phyloP scores from a whole-genome alignment of 1,140 invertebrate genomes.

The Tetramorium alpestre region DNA sequence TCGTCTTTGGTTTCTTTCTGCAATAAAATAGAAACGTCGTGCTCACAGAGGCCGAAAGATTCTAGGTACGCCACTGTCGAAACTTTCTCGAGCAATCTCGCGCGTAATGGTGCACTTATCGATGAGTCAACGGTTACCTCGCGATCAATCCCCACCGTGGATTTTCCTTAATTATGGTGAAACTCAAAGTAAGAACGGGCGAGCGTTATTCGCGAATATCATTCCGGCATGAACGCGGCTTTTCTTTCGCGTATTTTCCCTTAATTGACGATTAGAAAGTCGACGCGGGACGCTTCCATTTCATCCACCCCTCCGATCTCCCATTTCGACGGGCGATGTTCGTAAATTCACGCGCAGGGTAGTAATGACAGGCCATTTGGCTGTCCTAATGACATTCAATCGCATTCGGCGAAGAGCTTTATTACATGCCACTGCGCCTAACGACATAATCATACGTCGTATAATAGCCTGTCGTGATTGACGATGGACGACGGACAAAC shows the following conservation, averaged over 20 bases:
- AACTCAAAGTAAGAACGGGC: slow-evolving; percentile 13
- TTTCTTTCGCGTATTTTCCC: slow-evolving; percentile 27
- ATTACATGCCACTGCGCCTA: slow-evolving; percentile 45
- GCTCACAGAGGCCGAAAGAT: not conserved
- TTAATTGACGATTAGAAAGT: slow-evolving; percentile 36
- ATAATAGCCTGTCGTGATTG: slow-evolving; percentile 27
- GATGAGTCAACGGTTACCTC: slow-evolving; percentile 1
- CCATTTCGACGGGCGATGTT: not conserved
- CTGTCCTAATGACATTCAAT: slow-evolving; percentile 43
- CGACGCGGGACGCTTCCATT: not conserved
- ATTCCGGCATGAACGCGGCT: not conserved
- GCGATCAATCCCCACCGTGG: not conserved
- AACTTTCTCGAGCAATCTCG: slow-evolving; percentile 35
- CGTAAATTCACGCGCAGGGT: slow-evolving; percentile 21
- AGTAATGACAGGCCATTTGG: slow-evolving; percentile 55
- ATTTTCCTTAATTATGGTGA: slow-evolving; percentile 42
- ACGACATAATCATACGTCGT: slow-evolving; percentile 51
- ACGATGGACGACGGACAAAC: not conserved
- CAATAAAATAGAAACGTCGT: not conserved
- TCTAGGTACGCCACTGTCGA: not conserved
- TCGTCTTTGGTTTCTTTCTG: not conserved
- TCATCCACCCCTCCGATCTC: too few species aligned
- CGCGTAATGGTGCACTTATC: slow-evolving; percentile 9
- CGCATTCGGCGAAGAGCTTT: slow-evolving; percentile 20
- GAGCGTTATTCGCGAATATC: slow-evolving; percentile 2